Percentiles rank a stretch among this genome's conserved stretches.
phyloP scores from a whole-genome alignment of 2,113 vertebrate genomes.

The Cyprinodon variegatus region DNA sequence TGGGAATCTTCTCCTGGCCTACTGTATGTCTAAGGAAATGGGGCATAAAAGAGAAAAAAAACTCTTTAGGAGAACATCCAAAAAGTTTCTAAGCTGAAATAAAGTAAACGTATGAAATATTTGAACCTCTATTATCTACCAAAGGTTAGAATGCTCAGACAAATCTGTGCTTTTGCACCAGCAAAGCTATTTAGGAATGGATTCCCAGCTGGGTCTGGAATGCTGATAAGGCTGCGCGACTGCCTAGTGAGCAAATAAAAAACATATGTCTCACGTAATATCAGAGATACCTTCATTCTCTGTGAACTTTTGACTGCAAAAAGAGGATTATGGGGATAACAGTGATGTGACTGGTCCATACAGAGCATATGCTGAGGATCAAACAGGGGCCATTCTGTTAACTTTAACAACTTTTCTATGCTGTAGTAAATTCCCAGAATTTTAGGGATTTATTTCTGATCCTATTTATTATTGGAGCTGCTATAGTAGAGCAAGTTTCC shows the following conservation, averaged over 20 bases:
- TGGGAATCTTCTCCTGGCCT: neutral
- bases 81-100: constrained; percentile 10
- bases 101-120: neutral
- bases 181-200: constrained; percentile 38
- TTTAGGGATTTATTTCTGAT: neutral
- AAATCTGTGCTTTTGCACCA: constrained; percentile 18
- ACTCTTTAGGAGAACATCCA: neutral
- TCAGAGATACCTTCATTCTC: constrained; percentile 66
- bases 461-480: neutral
- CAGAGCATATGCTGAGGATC: constrained; percentile 37
- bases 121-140: constrained; percentile 14
- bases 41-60: neutral
- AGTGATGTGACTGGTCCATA: constrained; percentile 54
- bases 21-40: neutral
- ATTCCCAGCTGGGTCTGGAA: constrained; percentile 64
- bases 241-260: constrained; percentile 69
- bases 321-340: constrained; percentile 51
- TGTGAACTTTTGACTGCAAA: constrained; percentile 66
- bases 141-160: constrained; percentile 19
- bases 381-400: constrained; percentile 19
- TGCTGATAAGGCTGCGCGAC: constrained; percentile 56
- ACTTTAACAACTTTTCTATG: neutral
- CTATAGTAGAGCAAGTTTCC: neutral
- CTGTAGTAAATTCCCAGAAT: neutral
- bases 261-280: constrained; percentile 71